Evolutionary conservation across 2,888 invertebrate species (phyloP).

Genomic region (Chalcis sispes): DNA sequence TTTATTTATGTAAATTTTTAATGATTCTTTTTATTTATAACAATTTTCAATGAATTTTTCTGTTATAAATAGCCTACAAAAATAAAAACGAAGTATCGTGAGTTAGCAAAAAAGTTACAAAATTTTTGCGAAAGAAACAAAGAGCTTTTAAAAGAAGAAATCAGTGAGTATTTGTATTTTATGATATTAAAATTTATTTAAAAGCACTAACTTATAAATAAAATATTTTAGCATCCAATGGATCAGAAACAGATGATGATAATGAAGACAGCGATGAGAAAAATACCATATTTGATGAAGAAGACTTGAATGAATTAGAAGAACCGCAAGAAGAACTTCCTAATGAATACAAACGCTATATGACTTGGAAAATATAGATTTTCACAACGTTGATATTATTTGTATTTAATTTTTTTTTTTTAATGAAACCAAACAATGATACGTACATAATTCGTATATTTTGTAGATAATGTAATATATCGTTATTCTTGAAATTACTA

Average conservation of each 20-base stretch:
- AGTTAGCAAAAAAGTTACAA: slow-evolving; percentile 45
- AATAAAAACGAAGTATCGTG: slow-evolving; percentile 52
- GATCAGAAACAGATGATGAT: slow-evolving; percentile 22
- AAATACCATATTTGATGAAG: slow-evolving; percentile 26
- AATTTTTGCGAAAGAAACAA: slow-evolving; percentile 50
- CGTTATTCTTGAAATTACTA: too few relatives aligned
- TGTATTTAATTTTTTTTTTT: too few relatives aligned
- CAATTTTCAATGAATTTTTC: background rate
- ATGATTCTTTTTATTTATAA: background rate
- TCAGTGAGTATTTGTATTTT: slow-evolving; percentile 21
- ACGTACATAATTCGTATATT: too few relatives aligned
- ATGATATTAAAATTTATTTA: background rate
- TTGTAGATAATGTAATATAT: too few relatives aligned
- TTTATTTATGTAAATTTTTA: background rate
- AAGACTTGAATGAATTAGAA: slow-evolving; percentile 47
- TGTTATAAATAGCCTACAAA: slow-evolving; percentile 34
- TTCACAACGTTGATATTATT: background rate
- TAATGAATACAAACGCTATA: slow-evolving; percentile 54
- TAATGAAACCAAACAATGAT: too few relatives aligned
- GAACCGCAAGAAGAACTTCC: slow-evolving; percentile 55
- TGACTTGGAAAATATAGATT: slow-evolving; percentile 57
- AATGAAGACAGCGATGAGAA: slow-evolving; percentile 36
- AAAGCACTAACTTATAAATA: background rate
- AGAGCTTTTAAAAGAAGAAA: slow-evolving; percentile 36
- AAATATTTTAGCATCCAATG: slow-evolving; percentile 4